Evolutionary conservation across 2,113 vertebrate species (phyloP).

Genomic region (Eretmochelys imbricata): DNA sequence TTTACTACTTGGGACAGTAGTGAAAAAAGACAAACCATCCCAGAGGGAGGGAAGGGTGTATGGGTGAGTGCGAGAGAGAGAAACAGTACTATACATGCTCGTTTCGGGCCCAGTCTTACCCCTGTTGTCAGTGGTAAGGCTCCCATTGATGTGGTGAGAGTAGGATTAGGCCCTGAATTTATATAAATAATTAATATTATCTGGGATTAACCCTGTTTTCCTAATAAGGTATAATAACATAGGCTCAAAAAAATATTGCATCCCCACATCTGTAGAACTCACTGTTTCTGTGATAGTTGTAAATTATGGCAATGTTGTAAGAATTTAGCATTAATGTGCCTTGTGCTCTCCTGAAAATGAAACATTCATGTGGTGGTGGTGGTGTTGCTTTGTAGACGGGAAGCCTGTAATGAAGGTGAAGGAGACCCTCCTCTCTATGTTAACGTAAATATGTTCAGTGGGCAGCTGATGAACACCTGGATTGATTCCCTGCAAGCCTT

Average conservation of each 20-base stretch:
- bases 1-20: not conserved
- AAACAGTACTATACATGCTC: not conserved
- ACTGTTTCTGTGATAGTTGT: not conserved
- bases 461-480: conserved; percentile 99
- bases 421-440: conserved; percentile 97
- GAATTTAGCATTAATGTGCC: rapidly evolving
- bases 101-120: not conserved
- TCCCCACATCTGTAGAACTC: rapidly evolving
- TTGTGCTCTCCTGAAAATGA: rapidly evolving
- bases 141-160: not conserved
- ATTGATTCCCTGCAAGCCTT: conserved; percentile 99
- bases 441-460: conserved; percentile 98
- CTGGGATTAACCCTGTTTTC: not conserved
- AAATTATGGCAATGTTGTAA: not conserved
- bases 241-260: not conserved
- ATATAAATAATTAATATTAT: not conserved
- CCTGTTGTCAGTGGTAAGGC: not conserved
- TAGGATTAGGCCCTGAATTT: not conserved
- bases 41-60: not conserved
- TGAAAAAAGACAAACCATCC: not conserved
- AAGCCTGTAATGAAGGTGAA: conserved; percentile 96
- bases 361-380: not conserved
- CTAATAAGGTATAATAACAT: not conserved
- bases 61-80: too few relatives aligned
- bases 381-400: conserved; percentile 79